phyloP scores from a whole-genome alignment of 2,888 invertebrate species.

The Sabatieria punctata region DNA sequence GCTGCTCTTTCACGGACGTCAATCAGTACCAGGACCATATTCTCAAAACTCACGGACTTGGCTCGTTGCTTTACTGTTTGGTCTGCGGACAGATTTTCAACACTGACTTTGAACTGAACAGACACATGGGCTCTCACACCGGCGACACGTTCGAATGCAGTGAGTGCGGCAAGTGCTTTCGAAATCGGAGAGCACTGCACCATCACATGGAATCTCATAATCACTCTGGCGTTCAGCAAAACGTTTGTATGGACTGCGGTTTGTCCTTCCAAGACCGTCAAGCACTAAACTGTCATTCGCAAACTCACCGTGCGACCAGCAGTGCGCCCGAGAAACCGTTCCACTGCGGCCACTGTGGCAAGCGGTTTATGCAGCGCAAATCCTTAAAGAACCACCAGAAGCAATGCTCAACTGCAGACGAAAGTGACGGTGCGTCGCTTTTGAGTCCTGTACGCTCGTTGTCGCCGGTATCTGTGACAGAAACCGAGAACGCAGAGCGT shows the following conservation, averaged over 20 bases:
- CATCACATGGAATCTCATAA: conserved; percentile 14
- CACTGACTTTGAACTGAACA: conserved; percentile 16
- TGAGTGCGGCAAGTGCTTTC: conserved; percentile 17
- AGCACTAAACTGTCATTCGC: not conserved
- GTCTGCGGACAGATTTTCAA: conserved; percentile 10
- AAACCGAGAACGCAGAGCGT: not conserved
- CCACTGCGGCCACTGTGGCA: not conserved
- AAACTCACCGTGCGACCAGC: too few relatives aligned
- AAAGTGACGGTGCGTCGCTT: not conserved
- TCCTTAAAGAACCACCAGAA: not conserved
- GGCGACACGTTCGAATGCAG: conserved; percentile 17
- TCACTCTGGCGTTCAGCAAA: not conserved
- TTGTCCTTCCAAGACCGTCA: not conserved
- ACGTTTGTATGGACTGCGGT: not conserved
- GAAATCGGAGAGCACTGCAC: conserved; percentile 13
- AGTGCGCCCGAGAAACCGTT: not conserved
- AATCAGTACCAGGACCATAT: conserved; percentile 11
- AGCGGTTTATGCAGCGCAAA: not conserved
- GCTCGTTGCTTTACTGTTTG: not conserved
- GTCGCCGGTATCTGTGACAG: too few relatives aligned
- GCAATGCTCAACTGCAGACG: not conserved
- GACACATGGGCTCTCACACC: conserved; percentile 17
- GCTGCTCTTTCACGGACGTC: not conserved
- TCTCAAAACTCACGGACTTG: not conserved
- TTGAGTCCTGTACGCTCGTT: too few relatives aligned